Conservation (phyloP, 2,888 invertebrate species). For the Andrena camellia region DNA sequence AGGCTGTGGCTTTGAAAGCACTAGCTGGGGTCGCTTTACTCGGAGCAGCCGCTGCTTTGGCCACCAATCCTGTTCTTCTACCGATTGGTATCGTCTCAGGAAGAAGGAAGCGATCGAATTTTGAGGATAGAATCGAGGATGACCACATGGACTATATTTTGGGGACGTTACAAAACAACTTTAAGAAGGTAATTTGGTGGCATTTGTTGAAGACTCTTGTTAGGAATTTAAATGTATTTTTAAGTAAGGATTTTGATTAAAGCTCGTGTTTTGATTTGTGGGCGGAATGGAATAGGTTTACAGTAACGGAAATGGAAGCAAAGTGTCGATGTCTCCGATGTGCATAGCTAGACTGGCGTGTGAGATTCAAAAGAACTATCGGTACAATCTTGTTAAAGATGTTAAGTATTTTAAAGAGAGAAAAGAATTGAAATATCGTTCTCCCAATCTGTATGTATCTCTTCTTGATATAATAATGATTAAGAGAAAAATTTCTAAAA, state of each 20-base stretch:
- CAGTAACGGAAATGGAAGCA: conserved; percentile 3
- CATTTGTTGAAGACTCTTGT: background rate
- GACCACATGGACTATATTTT: conserved; percentile 67
- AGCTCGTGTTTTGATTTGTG: background rate
- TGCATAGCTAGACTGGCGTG: conserved; percentile 82
- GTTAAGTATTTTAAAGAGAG: conserved; percentile 53
- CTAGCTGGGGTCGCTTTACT: conserved; percentile 91
- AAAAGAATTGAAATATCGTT: conserved; percentile 71
- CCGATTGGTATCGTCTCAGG: conserved; percentile 92
- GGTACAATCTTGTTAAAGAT: conserved; percentile 72
- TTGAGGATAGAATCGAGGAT: conserved; percentile 49
- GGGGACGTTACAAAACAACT: conserved; percentile 71
- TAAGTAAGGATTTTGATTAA: background rate
- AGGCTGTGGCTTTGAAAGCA: conserved; percentile 89
- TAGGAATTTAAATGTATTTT: background rate
- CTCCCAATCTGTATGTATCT: conserved; percentile 76
- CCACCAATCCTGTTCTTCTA: conserved; percentile 91
- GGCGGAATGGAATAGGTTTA: conserved; percentile 26
- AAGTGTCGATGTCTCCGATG: conserved; percentile 72
- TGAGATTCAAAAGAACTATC: conserved; percentile 80
- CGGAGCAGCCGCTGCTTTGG: conserved; percentile 93
- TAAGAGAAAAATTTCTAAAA: background rate
- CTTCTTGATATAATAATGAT: background rate
- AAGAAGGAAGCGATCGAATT: conserved; percentile 85
- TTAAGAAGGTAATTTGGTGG: conserved; percentile 69